These are phyloP conservation scores for Cryptoblepharus egeriae DNA, from an alignment of 2,797 vertebrate genomes.

Conservation along the genomic window DNA sequence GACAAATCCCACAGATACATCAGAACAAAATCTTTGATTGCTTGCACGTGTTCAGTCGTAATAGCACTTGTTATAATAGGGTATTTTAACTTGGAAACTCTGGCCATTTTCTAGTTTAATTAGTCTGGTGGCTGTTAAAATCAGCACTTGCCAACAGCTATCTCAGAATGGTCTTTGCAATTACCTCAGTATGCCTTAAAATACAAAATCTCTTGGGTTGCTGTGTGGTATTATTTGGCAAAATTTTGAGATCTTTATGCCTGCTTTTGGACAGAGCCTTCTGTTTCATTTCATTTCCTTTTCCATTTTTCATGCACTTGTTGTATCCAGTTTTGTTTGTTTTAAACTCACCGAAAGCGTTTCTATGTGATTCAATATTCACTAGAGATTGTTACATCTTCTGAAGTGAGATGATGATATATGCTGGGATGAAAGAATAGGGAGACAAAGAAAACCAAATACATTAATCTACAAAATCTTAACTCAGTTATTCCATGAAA, in stretches of 20 bases:
- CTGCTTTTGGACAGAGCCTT: background rate
- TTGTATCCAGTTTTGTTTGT: background rate
- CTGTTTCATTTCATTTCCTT: background rate
- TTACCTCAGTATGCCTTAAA: background rate
- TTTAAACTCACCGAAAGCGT: background rate
- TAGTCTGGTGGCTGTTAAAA: background rate
- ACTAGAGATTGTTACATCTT: background rate
- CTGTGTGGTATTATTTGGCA: background rate
- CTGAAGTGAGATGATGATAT: background rate
- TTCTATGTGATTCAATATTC: background rate
- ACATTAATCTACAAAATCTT: background rate
- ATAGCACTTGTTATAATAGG: background rate
- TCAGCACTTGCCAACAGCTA: background rate
- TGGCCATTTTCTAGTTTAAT: rapidly evolving
- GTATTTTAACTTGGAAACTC: background rate
- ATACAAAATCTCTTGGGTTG: background rate
- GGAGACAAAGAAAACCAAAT: background rate
- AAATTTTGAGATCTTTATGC: background rate
- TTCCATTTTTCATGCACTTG: background rate
- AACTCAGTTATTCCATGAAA: background rate
- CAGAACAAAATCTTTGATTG: background rate
- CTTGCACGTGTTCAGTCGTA: background rate
- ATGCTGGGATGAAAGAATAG: background rate
- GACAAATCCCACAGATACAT: background rate
- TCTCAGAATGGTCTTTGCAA: background rate